phyloP scores from a whole-genome alignment of 2,797 vertebrate species.

The Coendou prehensilis region DNA sequence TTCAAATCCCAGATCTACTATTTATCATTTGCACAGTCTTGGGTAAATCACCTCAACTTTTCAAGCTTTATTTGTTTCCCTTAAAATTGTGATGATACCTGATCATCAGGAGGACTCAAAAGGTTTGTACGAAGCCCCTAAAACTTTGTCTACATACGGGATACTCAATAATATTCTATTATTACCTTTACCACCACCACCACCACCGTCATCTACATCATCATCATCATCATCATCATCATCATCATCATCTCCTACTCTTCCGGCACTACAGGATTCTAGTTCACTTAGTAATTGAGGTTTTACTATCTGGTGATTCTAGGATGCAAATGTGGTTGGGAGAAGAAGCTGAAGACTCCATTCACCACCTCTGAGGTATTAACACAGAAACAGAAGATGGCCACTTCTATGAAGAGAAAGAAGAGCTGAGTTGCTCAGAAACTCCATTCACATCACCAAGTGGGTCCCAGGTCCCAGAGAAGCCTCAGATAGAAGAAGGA shows the following conservation, averaged over 20 bases:
- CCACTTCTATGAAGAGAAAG: neutral
- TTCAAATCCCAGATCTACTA: neutral
- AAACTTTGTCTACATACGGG: neutral
- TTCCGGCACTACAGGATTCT: neutral
- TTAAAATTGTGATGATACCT: conserved; percentile 4
- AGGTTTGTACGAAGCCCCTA: neutral
- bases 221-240: too few relatives aligned
- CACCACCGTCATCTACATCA: accelerated
- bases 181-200: neutral
- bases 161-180: neutral
- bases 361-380: neutral
- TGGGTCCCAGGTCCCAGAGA: neutral
- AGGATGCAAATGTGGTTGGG: neutral
- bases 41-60: neutral
- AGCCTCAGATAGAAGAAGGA: neutral
- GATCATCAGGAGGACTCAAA: neutral
- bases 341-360: neutral
- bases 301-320: neutral
- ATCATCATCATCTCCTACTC: neutral
- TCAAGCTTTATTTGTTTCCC: neutral
- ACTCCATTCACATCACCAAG: neutral
- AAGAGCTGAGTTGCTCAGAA: neutral
- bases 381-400: neutral
- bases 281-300: neutral
- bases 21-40: neutral